A percentile compares a stretch with the other conserved stretches of the same genome.
These are phyloP conservation scores for Sorex fumeus DNA, from an alignment of 2,113 vertebrate genomes.

Conservation along the genomic window DNA sequence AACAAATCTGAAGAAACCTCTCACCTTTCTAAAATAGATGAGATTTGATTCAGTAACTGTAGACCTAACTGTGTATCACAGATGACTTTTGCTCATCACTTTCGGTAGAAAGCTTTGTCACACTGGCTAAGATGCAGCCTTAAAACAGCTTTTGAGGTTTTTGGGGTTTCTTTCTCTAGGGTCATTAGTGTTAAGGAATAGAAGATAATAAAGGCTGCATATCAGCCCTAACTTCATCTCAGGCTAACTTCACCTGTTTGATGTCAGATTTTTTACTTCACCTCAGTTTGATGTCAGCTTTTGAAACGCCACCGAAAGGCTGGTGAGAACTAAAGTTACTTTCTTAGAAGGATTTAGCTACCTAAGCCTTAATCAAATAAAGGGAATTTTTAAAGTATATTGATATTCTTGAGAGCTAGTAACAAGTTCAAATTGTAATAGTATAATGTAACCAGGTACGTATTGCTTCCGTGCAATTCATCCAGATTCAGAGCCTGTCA, in stretches of 20 bases:
- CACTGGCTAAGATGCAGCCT: background rate
- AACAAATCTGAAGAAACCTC: conserved; percentile 24
- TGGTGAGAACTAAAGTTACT: background rate
- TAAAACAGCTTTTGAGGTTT: background rate
- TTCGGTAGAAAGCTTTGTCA: conserved; percentile 36
- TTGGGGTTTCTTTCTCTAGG: background rate
- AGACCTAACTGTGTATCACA: background rate
- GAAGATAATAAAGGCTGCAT: background rate
- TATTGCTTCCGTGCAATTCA: background rate
- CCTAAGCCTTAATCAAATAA: background rate
- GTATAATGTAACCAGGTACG: background rate
- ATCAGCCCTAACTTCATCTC: too few relatives aligned
- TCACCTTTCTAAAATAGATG: conserved; percentile 50
- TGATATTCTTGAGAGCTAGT: background rate
- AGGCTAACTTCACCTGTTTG: too few relatives aligned
- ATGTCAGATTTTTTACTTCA: background rate
- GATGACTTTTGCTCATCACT: background rate
- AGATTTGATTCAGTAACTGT: background rate
- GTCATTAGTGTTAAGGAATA: background rate
- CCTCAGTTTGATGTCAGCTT: background rate
- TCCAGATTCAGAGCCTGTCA: background rate
- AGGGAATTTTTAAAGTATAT: background rate
- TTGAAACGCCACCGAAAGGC: conserved; percentile 1
- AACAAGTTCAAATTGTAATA: background rate
- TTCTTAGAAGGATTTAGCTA: background rate